Conservation (phyloP, 1,140 invertebrate species). For the Coelopa frigida region DNA sequence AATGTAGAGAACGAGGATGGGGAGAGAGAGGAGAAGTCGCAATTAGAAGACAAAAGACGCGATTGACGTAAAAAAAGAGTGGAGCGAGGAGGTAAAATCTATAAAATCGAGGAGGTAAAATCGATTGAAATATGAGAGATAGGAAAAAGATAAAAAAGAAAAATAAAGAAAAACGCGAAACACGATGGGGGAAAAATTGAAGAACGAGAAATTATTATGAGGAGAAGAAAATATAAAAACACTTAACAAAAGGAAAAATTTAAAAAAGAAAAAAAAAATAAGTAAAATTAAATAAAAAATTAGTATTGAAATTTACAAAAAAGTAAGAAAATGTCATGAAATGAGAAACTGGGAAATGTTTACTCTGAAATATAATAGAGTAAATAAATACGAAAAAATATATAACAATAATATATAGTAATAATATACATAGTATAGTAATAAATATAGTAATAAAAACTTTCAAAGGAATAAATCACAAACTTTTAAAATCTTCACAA, state of each 20-base stretch:
- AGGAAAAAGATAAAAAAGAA: not conserved
- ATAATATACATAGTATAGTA: not conserved
- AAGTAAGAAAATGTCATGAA: not conserved
- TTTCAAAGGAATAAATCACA: not conserved
- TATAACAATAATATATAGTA: not conserved
- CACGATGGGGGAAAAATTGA: conserved; percentile 3
- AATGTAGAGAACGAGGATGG: not conserved
- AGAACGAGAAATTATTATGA: not conserved
- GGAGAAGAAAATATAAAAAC: not conserved
- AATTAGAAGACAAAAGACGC: not conserved
- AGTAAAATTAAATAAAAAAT: conserved; percentile 2
- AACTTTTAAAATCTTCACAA: too few relatives aligned
- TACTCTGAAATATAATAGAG: not conserved
- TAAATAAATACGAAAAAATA: not conserved
- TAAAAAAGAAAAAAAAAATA: conserved; percentile 2
- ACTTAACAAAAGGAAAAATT: not conserved
- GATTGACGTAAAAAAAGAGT: not conserved
- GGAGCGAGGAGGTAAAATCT: not conserved
- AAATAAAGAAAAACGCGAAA: conserved; percentile 6
- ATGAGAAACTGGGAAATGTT: not conserved
- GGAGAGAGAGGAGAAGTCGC: not conserved
- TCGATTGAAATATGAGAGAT: not conserved
- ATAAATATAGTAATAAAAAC: not conserved
- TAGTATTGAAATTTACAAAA: not conserved
- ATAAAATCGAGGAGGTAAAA: not conserved